A percentile compares a stretch with the other conserved stretches of the same genome.
phyloP scores from a whole-genome alignment of 2,888 invertebrate species.

The Mayetiola destructor region DNA sequence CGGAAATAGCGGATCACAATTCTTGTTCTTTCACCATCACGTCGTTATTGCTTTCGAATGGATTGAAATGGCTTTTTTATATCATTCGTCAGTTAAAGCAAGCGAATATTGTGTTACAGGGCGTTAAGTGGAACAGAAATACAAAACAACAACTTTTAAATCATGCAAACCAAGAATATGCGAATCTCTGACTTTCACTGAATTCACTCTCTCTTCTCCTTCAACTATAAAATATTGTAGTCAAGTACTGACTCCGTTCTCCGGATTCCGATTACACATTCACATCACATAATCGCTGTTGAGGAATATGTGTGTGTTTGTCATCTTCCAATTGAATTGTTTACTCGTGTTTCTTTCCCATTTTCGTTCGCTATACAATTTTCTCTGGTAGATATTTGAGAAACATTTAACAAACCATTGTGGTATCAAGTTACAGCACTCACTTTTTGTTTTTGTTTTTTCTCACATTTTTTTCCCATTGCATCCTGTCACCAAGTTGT shows the following conservation, averaged over 20 bases:
- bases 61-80: not conserved
- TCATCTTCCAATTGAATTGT: not conserved
- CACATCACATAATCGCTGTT: constrained; percentile 5
- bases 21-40: no score
- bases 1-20: constrained; percentile 1
- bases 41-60: not conserved
- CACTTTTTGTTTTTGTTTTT: no score
- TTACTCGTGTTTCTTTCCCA: not conserved
- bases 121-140: not conserved
- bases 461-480: no score
- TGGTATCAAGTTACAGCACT: constrained; percentile 4
- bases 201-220: no score
- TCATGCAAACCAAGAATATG: no score
- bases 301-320: not conserved
- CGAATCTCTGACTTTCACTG: no score
- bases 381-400: not conserved
- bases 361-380: not conserved
- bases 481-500: no score
- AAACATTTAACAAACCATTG: not conserved
- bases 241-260: not conserved
- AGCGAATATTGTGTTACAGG: not conserved
- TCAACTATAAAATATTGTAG: no score
- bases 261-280: constrained; percentile 1
- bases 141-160: no score
- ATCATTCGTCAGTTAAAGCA: not conserved